Evolutionary conservation across 1,140 invertebrate genomes (phyloP), one percentile per base, ranked within the genome.

Genomic region (Drosophila sulfurigaster): DNA sequence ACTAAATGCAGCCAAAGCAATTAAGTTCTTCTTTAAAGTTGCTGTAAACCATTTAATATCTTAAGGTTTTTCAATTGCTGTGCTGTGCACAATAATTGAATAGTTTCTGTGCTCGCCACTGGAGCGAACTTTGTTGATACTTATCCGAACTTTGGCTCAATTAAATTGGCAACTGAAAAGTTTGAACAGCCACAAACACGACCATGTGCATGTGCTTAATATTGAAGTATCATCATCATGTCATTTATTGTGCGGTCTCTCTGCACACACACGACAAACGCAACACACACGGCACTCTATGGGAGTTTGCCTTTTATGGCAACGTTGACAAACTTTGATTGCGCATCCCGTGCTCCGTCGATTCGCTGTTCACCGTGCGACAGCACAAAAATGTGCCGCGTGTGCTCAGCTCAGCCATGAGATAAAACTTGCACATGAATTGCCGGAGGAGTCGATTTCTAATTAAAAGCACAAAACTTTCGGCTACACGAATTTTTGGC

Each of bases 391-490:
- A 5, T 16, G 8, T 20, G 1, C 45, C 54, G 10, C 8, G 3
- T 11, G 13, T 51, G 16, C 45, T 7, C 60, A 35, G 16, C 45
- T 7, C 60, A 35, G 15, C 35, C 38, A 10, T 30, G 41, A 77
- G 82, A 71, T 78, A 79, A 72, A 86, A 72, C 64, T 87, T 82
- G 66, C 45, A 51, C 65, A 78, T 60, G 65, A 52, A 56, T 73
- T 68, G 83, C 72, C 78, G 80, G 66, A 46, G 69, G 73, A 70
- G 65, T 87, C 63, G 81, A 83, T 83, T 87, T 88, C 73, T 87
- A 87, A 87, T 87, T 87, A 87, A 87, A 89, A 87, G 83, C 59
- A 66, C 74, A 72, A 67, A 87, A 87, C 72, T 87, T 87, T 69
- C 38, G 10, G 10, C 20, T 41, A 25, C 52, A 65, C 54, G 60